These are phyloP conservation scores for Andricus curvator DNA, from an alignment of 2,888 invertebrate species.

Conservation along the genomic window DNA sequence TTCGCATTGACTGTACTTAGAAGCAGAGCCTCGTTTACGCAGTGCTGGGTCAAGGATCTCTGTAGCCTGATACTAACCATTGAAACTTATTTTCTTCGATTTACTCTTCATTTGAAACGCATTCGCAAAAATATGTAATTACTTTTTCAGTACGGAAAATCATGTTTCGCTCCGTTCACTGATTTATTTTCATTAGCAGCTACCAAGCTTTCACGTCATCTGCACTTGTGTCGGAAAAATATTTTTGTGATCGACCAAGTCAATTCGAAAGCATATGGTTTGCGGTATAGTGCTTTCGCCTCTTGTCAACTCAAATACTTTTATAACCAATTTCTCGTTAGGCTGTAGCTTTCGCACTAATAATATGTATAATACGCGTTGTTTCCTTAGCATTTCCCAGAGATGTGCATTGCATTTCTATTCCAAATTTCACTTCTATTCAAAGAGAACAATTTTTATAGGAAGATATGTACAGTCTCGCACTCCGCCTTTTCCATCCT, in stretches of 20 bases:
- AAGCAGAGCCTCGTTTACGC: constrained; percentile 45
- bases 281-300: constrained; percentile 26
- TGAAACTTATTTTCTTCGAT: constrained; percentile 44
- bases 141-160: constrained; percentile 12
- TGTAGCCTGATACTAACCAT: constrained; percentile 40
- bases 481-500: constrained; percentile 34
- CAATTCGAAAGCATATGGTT: constrained; percentile 26
- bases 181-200: constrained; percentile 18
- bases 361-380: not conserved
- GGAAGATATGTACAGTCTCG: constrained; percentile 31
- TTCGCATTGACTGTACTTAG: constrained; percentile 34
- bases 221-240: constrained; percentile 32
- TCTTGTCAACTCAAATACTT: not conserved
- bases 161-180: constrained; percentile 36
- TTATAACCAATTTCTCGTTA: constrained; percentile 29
- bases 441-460: not conserved
- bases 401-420: constrained; percentile 22
- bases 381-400: constrained; percentile 14
- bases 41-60: constrained; percentile 47
- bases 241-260: constrained; percentile 39
- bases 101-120: constrained; percentile 22
- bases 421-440: not conserved
- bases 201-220: constrained; percentile 12
- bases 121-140: constrained; percentile 21
- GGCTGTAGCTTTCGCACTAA: constrained; percentile 25